Evolutionary conservation across 2,797 vertebrate species (phyloP).

Genomic region (Coreius guichenoti): DNA sequence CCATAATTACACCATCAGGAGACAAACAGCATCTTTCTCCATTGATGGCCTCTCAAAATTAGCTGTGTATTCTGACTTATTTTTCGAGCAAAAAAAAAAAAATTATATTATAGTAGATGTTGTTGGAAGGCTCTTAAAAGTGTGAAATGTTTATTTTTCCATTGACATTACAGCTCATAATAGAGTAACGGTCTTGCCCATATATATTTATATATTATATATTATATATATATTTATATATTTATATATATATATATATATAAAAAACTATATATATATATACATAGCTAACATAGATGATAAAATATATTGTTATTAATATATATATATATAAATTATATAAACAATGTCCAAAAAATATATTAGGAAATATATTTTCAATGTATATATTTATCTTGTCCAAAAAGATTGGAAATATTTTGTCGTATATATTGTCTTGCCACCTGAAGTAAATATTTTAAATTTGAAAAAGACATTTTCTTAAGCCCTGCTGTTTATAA

Average conservation of each 20-base stretch:
- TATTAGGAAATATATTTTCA: neutral
- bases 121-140: neutral
- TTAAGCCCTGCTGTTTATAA: neutral
- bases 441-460: neutral
- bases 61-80: neutral
- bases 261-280: no score
- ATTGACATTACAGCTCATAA: no score
- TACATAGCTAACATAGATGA: no score
- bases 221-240: no score
- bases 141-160: no score
- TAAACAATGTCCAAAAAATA: neutral
- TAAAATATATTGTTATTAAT: no score
- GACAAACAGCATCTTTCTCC: neutral
- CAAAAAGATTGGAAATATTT: neutral
- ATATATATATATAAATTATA: no score
- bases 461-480: neutral
- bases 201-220: no score
- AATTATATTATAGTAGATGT: neutral
- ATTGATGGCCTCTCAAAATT: neutral
- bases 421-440: neutral
- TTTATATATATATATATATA: no score
- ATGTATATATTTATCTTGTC: neutral
- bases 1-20: neutral
- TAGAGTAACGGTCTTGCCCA: no score
- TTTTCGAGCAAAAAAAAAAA: neutral